A percentile compares a stretch with the other conserved stretches of the same genome.
Evolutionary conservation across 2,797 vertebrate species (phyloP).

Genomic region (Botia almorhae): DNA sequence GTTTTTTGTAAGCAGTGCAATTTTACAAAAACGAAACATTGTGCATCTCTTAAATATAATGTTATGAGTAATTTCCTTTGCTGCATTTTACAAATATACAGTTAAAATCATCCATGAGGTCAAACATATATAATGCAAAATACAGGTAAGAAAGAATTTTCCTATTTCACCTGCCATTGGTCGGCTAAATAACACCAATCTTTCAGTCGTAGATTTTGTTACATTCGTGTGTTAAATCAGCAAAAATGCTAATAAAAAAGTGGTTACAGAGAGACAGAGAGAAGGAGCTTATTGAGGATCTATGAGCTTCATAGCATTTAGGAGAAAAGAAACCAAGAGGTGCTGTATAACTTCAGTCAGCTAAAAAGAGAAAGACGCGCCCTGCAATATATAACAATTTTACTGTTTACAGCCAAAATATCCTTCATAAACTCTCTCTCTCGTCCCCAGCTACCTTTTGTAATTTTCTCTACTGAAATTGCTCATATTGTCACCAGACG

Average conservation of each 20-base stretch:
- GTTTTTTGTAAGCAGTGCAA: not conserved
- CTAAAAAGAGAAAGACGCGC: constrained; percentile 10
- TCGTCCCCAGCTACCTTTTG: not conserved
- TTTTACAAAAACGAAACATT: not conserved
- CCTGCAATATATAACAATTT: not conserved
- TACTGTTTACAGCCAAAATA: constrained; percentile 14
- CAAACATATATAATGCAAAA: not conserved
- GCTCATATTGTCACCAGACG: not conserved
- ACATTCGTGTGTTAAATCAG: too few relatives aligned
- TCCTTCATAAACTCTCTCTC: not conserved
- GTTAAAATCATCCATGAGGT: not conserved
- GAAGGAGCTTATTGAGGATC: not conserved
- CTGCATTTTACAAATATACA: not conserved
- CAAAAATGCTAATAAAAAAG: too few relatives aligned
- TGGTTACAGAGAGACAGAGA: too few relatives aligned
- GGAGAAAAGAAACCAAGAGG: too few relatives aligned
- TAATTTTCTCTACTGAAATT: not conserved
- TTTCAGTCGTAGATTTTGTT: too few relatives aligned
- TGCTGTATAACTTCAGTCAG: constrained; percentile 9
- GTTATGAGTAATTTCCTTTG: not conserved
- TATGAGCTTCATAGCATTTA: too few relatives aligned
- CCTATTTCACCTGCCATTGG: too few relatives aligned
- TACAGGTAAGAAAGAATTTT: too few relatives aligned
- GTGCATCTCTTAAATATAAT: not conserved
- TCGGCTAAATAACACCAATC: too few relatives aligned